A percentile compares a stretch with the other conserved stretches of the same genome.
Conservation (phyloP, 2,113 vertebrate species). For the Girardinichthys multiradiatus region DNA sequence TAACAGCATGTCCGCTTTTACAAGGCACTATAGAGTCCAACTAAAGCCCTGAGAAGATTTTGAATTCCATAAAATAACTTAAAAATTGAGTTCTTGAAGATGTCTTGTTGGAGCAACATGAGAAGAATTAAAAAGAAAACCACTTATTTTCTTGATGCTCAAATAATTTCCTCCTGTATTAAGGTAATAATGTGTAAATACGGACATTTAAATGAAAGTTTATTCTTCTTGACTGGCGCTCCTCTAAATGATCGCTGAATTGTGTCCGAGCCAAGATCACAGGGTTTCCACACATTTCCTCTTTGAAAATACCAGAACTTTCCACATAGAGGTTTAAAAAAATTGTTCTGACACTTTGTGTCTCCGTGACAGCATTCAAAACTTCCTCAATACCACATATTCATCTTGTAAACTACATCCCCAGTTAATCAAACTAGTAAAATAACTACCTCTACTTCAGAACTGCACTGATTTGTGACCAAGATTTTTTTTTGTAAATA, state of each 20-base stretch:
- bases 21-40: too few relatives aligned
- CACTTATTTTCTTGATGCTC: background rate
- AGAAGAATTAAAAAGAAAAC: background rate
- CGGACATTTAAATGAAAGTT: background rate
- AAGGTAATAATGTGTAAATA: background rate
- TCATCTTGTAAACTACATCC: too few relatives aligned
- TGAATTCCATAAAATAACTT: too few relatives aligned
- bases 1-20: too few relatives aligned
- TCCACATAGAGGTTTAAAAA: background rate
- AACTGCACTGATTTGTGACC: too few relatives aligned
- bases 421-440: too few relatives aligned
- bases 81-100: background rate
- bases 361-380: too few relatives aligned
- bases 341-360: too few relatives aligned
- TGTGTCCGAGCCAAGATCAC: background rate
- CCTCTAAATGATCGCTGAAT: background rate
- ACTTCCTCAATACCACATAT: too few relatives aligned
- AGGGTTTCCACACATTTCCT: background rate
- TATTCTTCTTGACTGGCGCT: background rate
- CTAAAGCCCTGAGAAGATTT: too few relatives aligned
- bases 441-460: too few relatives aligned
- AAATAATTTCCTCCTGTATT: background rate
- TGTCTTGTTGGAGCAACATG: background rate
- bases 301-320: background rate
- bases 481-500: too few relatives aligned